Base-by-base conservation (phyloP, 2,888 invertebrate genomes). In the Troides helena region DNA sequence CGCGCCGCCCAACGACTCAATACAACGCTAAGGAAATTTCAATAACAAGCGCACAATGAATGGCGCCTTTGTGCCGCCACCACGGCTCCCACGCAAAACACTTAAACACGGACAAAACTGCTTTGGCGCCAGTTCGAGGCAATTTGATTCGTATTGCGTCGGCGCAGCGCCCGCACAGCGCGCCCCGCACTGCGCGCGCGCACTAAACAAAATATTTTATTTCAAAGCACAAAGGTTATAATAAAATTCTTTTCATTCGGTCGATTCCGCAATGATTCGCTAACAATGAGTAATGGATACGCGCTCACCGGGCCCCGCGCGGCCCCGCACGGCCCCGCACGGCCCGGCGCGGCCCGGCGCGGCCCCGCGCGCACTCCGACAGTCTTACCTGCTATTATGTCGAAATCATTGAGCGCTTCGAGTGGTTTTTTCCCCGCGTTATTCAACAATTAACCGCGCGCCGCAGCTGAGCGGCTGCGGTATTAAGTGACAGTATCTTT, bases 271-370 rank as follows among this genome's bases (percentile, higher is more conserved):
- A 85, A 83, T 85, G 80, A 83, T 81, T 81, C 77, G 78, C 78
- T 72, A 80, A 88, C 88, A 90, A 88, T 85, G 71, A 78, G 90
- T 90, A 90, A 90, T 90, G 83, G 90, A 90, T 90, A 90, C 83
- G 82, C 82, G 80, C 81, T 80, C 81, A 83, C 78, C 81, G 87
- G 87, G 86, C 53, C 60, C 59, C 23, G 12, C 43, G 0, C 14
- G 0, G 53, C 39, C 7, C 39, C 18, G 17, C 53, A 1, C 53
- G 17, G 10, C 53, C 60, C 59, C 18, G 12, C 43, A 0, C 14
- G 0, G 53, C 39, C 7, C 39, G 4, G 17, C 50, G 7, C 14
- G 50, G 50, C 53, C 60, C 53, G 18, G 12, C 43, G 2, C 14
- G 0, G 53, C 10, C 7, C 39, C 4, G 2, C 53, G 53, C 53